Evolutionary conservation across 1,140 invertebrate species (phyloP).

Genomic region (Phocides pigmalion): DNA sequence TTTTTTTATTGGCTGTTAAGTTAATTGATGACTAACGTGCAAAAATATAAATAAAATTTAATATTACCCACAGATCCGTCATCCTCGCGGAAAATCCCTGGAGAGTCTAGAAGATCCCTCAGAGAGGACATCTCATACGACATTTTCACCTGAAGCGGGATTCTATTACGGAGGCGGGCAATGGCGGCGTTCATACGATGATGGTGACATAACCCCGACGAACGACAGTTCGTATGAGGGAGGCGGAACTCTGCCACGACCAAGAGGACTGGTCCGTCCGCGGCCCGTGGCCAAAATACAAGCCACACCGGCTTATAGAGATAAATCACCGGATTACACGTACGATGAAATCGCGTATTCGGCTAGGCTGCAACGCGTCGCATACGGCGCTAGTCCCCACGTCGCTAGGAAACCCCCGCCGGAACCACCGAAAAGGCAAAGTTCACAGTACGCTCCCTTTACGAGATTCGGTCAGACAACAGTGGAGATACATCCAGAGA

Average conservation of each 20-base stretch:
- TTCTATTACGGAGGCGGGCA: slow-evolving; percentile 83
- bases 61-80: slow-evolving; percentile 84
- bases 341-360: slow-evolving; percentile 82
- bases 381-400: slow-evolving; percentile 85
- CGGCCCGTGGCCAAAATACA: slow-evolving; percentile 94
- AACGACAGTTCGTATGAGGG: slow-evolving; percentile 90
- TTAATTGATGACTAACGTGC: background rate
- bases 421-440: slow-evolving; percentile 92
- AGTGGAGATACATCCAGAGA: slow-evolving; percentile 87
- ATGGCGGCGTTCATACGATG: slow-evolving; percentile 94
- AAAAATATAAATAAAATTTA: slow-evolving; percentile 2
- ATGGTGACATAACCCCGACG: slow-evolving; percentile 94
- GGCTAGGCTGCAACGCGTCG: slow-evolving; percentile 71
- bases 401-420: slow-evolving; percentile 91
- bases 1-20: background rate
- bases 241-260: slow-evolving; percentile 93
- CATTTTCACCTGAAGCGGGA: slow-evolving; percentile 84
- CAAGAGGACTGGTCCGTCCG: slow-evolving; percentile 91
- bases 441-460: slow-evolving; percentile 84
- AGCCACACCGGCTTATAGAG: slow-evolving; percentile 84
- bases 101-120: slow-evolving; percentile 91
- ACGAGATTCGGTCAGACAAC: slow-evolving; percentile 85
- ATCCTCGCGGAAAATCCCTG: slow-evolving; percentile 91
- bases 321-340: slow-evolving; percentile 83
- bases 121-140: slow-evolving; percentile 86